Base-by-base conservation (phyloP, 1,140 invertebrate genomes). In the Elymnias hypermnestra region DNA sequence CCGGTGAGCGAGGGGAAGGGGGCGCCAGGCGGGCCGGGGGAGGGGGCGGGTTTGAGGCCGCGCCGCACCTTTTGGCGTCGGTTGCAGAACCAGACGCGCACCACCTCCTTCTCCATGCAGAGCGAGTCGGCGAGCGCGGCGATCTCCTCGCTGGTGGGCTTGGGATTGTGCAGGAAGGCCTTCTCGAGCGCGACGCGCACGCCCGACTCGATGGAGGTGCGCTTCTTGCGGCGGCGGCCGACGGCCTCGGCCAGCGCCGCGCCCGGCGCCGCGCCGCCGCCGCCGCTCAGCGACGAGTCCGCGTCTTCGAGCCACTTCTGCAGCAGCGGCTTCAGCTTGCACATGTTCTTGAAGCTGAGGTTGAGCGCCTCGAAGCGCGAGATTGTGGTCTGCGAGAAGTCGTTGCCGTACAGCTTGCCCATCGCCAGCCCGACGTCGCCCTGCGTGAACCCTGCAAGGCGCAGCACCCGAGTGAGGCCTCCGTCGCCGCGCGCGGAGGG, bases 291-390 rank as follows among this genome's bases (percentile, higher is more conserved):
- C 8, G 94, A 94, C 48, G 95, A 97, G 75, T 99, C 98, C 5
- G 98, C 98, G 82, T 99, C 98, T 84, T 99, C 98, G 18, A 99
- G 89, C 98, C 98, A 99, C 87, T 99, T 99, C 76, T 98, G 97
- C 33, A 99, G 89, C 51, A 99, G 88, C 19, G 98, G 98, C 88
- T 99, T 99, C 76, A 99, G 88, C 87, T 99, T 99, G 90, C 98
- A 99, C 98, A 99, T 99, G 84, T 99, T 99, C 86, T 99, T 99
- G 89, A 99, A 99, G 87, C 96, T 98, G 57, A 99, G 88, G 83
- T 99, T 98, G 53, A 99, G 88, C 53, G 98, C 98, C 89, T 99
- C 98, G 88, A 99, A 99, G 66, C 98, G 92, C 87, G 98, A 99
- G 85, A 99, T 99, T 38, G 98, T 99, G 43, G 98, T 99, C 88